Evolutionary conservation across 2,797 vertebrate genomes (phyloP).

Genomic region (Periparus ater): DNA sequence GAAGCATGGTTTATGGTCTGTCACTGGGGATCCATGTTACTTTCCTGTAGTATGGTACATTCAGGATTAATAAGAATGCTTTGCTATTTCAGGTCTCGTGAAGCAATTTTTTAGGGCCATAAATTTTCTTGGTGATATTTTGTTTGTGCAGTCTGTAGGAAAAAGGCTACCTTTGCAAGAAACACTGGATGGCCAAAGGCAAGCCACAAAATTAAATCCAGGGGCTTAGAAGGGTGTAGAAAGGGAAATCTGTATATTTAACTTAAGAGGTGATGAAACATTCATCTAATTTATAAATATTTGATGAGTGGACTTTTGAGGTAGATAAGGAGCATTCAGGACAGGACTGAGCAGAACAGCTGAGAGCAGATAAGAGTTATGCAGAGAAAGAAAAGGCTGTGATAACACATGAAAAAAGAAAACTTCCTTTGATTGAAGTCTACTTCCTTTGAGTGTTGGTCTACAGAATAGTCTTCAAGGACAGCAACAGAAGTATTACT

Average conservation of each 20-base stretch:
- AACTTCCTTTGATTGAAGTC: not conserved
- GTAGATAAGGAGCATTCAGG: not conserved
- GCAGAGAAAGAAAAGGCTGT: not conserved
- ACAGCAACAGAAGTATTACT: not conserved
- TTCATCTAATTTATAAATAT: constrained; percentile 13
- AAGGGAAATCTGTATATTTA: constrained; percentile 23
- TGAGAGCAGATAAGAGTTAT: not conserved
- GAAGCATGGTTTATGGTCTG: not conserved
- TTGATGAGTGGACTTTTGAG: not conserved
- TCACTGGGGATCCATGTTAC: not conserved
- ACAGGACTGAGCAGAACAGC: not conserved
- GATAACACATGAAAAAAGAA: not conserved
- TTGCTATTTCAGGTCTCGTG: not conserved
- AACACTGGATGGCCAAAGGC: not conserved
- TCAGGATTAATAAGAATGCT: constrained; percentile 4
- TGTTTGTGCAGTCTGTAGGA: not conserved
- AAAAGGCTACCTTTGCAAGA: not conserved
- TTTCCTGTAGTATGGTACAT: not conserved
- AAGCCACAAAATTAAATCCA: not conserved
- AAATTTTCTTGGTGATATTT: not conserved
- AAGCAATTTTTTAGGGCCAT: not conserved
- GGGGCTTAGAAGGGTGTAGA: not conserved
- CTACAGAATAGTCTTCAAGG: not conserved
- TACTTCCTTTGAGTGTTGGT: not conserved
- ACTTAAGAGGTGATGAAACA: constrained; percentile 29